These are phyloP conservation scores for Scaptomyza montana DNA, from an alignment of 1,140 invertebrate species.

Conservation along the genomic window DNA sequence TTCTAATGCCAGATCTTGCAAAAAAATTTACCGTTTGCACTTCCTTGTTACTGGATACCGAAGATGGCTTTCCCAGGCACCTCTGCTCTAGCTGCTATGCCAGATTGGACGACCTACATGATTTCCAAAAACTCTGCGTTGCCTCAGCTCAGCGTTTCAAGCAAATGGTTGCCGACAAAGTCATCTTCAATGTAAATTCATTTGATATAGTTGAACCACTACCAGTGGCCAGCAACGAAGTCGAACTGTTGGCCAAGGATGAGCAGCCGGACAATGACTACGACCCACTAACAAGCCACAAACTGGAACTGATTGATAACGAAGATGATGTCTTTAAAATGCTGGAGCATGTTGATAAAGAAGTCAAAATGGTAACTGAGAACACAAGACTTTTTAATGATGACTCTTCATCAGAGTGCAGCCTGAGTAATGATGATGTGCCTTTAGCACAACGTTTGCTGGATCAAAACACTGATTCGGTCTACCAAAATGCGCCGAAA, in stretches of 20 bases:
- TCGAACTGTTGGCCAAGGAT: slow-evolving; percentile 31
- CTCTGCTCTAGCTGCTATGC: slow-evolving; percentile 59
- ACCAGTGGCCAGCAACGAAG: slow-evolving; percentile 28
- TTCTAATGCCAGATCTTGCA: slow-evolving; percentile 59
- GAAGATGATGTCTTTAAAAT: slow-evolving; percentile 78
- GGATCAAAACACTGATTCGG: slow-evolving; percentile 3
- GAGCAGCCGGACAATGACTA: slow-evolving; percentile 51
- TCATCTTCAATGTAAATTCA: not conserved
- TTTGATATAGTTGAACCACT: slow-evolving; percentile 41
- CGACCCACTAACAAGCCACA: slow-evolving; percentile 69
- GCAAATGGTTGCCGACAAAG: slow-evolving; percentile 56
- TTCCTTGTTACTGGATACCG: slow-evolving; percentile 49
- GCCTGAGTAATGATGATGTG: slow-evolving; percentile 61
- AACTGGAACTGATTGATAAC: slow-evolving; percentile 71
- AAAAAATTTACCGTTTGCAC: slow-evolving; percentile 64
- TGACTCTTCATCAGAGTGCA: slow-evolving; percentile 1
- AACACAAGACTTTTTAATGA: too few relatives aligned
- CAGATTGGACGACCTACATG: slow-evolving; percentile 62
- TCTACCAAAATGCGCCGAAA: not conserved
- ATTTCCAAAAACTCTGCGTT: slow-evolving; percentile 61
- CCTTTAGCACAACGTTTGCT: slow-evolving; percentile 56
- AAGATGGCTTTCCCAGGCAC: slow-evolving; percentile 66
- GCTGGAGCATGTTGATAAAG: slow-evolving; percentile 65
- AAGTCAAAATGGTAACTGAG: slow-evolving; percentile 25
- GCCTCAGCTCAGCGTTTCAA: slow-evolving; percentile 57